Conservation (phyloP, 2,113 vertebrate genomes). For the Jaculus jaculus region DNA sequence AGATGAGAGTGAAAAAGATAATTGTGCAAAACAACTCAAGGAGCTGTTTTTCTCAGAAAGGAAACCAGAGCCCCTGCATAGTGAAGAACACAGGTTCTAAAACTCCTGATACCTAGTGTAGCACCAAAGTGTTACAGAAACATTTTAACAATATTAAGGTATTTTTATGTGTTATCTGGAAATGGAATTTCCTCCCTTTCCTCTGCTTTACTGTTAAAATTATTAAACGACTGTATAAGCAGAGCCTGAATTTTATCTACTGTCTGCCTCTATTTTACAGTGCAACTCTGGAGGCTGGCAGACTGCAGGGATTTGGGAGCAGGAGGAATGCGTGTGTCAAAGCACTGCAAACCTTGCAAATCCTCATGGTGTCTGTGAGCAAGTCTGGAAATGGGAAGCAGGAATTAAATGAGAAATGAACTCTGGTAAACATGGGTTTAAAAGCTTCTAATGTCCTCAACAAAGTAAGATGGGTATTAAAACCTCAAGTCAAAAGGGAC, state of each 20-base stretch:
- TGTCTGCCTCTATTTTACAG: slow-evolving; percentile 64
- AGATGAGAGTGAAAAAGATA: slow-evolving; percentile 51
- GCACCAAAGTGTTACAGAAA: slow-evolving; percentile 16
- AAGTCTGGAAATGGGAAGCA: neutral
- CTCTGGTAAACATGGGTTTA: neutral
- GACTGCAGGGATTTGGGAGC: slow-evolving; percentile 55
- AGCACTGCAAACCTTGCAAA: slow-evolving; percentile 36
- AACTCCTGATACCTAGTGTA: slow-evolving; percentile 41
- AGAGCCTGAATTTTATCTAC: slow-evolving; percentile 76
- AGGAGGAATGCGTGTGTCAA: neutral
- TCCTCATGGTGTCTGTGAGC: neutral
- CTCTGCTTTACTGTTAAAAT: slow-evolving; percentile 49
- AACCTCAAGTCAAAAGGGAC: neutral
- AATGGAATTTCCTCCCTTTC: slow-evolving; percentile 47
- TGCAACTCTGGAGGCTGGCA: slow-evolving; percentile 69
- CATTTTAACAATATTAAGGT: neutral
- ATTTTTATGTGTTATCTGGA: slow-evolving; percentile 50
- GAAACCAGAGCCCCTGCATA: neutral
- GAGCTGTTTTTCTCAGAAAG: neutral
- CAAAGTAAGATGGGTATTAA: neutral
- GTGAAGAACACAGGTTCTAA: slow-evolving; percentile 16
- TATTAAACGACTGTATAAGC: slow-evolving; percentile 60
- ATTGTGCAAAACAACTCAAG: slow-evolving; percentile 35
- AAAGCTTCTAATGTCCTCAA: neutral
- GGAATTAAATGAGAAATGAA: neutral